These are phyloP conservation scores for Amorpha juglandis DNA, from an alignment of 2,888 invertebrate genomes.

Conservation along the genomic window DNA sequence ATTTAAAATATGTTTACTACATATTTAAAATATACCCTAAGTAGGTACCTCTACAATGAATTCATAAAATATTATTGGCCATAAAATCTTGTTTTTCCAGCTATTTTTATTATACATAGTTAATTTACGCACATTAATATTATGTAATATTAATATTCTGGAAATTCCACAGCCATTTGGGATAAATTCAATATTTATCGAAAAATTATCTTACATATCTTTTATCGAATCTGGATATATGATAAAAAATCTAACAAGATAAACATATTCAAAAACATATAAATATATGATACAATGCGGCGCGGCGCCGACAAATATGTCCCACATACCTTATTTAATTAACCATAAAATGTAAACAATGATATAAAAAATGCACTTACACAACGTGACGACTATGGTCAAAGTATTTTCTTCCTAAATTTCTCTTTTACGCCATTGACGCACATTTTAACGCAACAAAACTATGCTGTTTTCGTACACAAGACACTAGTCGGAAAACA, in stretches of 20 bases:
- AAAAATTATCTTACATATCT: neutral
- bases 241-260: neutral
- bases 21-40: no score
- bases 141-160: no score
- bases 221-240: neutral
- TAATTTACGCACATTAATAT: no score
- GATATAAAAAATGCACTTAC: constrained; percentile 8
- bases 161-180: no score
- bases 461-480: constrained; percentile 9
- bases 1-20: no score
- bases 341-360: constrained; percentile 18
- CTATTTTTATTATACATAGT: no score
- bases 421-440: constrained; percentile 3
- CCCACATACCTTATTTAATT: constrained; percentile 5
- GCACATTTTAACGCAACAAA: constrained; percentile 8
- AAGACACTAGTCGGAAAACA: constrained; percentile 5
- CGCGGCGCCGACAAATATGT: neutral
- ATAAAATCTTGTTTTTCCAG: no score
- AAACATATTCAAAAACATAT: neutral
- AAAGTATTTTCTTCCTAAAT: constrained; percentile 16
- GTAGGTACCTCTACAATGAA: no score
- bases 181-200: no score
- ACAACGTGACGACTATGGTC: neutral
- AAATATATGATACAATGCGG: neutral
- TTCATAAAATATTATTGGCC: no score